Conservation (phyloP, 2,888 invertebrate species). For the Heterodera filipjevi region DNA sequence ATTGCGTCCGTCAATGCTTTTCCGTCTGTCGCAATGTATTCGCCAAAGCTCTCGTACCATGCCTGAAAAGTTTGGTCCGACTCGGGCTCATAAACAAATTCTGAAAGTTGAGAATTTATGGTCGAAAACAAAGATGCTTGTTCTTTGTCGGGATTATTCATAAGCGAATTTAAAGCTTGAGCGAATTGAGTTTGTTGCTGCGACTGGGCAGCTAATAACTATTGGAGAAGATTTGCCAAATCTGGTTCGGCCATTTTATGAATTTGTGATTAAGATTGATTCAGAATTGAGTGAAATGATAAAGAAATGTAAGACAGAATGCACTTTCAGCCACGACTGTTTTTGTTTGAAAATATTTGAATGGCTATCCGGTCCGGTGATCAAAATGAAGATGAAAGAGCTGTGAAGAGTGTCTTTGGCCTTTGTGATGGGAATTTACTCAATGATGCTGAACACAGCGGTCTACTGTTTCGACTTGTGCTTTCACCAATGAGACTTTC, state of each 20-base stretch:
- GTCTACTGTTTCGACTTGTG: neutral
- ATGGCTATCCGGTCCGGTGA: neutral
- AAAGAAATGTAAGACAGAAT: neutral
- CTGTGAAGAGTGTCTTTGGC: neutral
- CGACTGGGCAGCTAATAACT: neutral
- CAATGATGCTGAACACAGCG: neutral
- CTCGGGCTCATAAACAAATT: constrained; percentile 24
- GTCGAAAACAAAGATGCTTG: neutral
- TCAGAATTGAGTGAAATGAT: neutral
- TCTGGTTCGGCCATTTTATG: neutral
- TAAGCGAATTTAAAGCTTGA: neutral
- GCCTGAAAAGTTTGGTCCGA: constrained; percentile 12
- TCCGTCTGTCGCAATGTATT: constrained; percentile 14
- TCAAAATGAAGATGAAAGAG: neutral
- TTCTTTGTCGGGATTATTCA: neutral
- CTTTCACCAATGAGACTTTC: neutral
- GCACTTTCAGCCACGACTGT: neutral
- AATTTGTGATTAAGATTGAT: neutral
- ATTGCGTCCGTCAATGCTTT: constrained; percentile 4
- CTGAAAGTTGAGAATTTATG: neutral
- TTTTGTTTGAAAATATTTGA: neutral
- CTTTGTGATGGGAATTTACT: neutral
- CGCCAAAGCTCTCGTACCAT: constrained; percentile 23
- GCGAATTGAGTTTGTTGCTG: neutral
- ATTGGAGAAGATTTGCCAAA: neutral